These are phyloP conservation scores for Trichechus manatus DNA, from an alignment of 2,113 vertebrate genomes.

Conservation along the genomic window DNA sequence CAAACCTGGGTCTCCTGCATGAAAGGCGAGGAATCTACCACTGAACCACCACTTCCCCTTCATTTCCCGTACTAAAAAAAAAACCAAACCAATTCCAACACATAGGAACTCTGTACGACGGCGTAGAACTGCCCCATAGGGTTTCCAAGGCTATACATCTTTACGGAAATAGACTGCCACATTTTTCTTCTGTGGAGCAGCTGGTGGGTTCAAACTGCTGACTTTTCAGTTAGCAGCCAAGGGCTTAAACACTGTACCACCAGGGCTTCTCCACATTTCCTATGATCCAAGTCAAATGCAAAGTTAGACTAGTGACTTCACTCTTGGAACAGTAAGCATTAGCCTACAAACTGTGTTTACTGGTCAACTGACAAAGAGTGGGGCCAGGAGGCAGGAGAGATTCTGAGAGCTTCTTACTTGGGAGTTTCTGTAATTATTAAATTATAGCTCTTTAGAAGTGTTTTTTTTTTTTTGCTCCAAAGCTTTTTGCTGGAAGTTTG, in stretches of 20 bases:
- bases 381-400: not conserved
- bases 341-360: not conserved
- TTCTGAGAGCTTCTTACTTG: not conserved
- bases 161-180: no score
- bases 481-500: not conserved
- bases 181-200: not conserved
- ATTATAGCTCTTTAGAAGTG: not conserved
- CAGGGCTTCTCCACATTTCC: not conserved
- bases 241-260: not conserved
- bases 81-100: not conserved
- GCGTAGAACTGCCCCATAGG: not conserved
- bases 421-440: not conserved
- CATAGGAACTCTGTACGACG: not conserved
- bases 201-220: not conserved
- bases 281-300: not conserved
- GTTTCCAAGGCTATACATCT: no score
- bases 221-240: not conserved
- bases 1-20: not conserved
- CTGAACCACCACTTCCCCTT: not conserved
- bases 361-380: not conserved
- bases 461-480: constrained; percentile 45
- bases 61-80: not conserved
- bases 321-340: not conserved
- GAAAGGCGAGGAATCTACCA: not conserved
- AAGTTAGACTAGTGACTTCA: not conserved